Evolutionary conservation across 2,888 invertebrate genomes (phyloP), one percentile per base, ranked within the genome.

Genomic region (Hedychridium roseum): DNA sequence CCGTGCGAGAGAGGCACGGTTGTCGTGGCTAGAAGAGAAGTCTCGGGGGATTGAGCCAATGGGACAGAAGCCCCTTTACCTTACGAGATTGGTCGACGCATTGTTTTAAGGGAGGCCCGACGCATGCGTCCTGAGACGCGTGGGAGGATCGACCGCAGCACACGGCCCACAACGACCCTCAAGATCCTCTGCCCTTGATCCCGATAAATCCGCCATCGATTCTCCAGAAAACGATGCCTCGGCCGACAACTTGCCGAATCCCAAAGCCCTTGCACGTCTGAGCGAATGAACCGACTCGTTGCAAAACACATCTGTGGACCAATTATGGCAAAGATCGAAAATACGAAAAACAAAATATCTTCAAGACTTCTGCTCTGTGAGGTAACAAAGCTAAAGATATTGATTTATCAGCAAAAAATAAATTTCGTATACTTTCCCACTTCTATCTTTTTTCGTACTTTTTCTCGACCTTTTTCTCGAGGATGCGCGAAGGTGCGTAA

Each of bases 51-150:
- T 52, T 62, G 63, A 63, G 68, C 77, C 78, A 78, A 77, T 76
- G 68, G 68, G 69, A 63, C 68, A 64, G 61, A 64, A 66, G 69
- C 50, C 65, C 70, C 71, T 73, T 76, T 78, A 75, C 78, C 74
- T 75, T 70, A 58, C 62, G 62, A 77, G 78, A 78, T 77, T 78
- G 78, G 78, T 75, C 70, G 75, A 57, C 66, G 72, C 66, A 76
- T 78, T 78, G 78, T 78, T 77, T 78, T 64, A 68, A 76, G 74
- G 75, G 70, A 71, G 73, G 73, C 73, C 60, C 64, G 52, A 70
- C 76, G 76, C 78, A 74, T 76, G 76, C 76, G 77, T 68, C 52
- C 49, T 55, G 36, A 38, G 53, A 43, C 65, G 68, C 70, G 74
- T 74, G 72, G 76, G 76, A 74, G 76, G 76, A 71, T 41, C 74